Evolutionary conservation across 1,140 invertebrate genomes (phyloP), one percentile per base, ranked within the genome.

Genomic region (Papilio aristodemus): DNA sequence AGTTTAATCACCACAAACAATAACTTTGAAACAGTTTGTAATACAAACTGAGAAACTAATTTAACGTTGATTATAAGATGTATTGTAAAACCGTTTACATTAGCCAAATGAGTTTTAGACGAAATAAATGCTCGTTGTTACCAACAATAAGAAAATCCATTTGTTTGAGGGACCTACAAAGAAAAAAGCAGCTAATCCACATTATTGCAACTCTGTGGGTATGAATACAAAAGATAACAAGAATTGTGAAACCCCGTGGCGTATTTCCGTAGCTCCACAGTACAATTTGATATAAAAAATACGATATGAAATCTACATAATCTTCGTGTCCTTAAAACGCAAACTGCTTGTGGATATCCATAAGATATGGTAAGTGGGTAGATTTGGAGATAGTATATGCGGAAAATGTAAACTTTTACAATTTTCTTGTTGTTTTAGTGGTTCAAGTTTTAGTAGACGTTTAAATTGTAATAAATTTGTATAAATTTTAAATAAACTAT

Each of bases 241-340:
- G 17, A 46, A 46, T 5, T n/a, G n/a, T n/a, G n/a, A n/a, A 19
- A n/a, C 6, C 43, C 19, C 2, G 2, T 46, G 7, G 7, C n/a
- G n/a, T n/a, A n/a, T 46, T 46, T 46, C 17, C 43, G 1, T 46
- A 46, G 13, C 19, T 2, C 4, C 17, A n/a, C n/a, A n/a, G 4
- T 43, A 10, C 43, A 46, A 46, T 17, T 46, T 46, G 7, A 1
- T 46, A 46, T 46, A 46, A 46, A 43, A 46, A 46, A 1, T 8
- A 46, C 43, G 43, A 46, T 46, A 46, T 46, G 43, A 46, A 46
- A 46, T 46, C 43, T 46, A 46, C 43, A 46, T 46, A 46, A 46
- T 46, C 14, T 46, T 46, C 17, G 4, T 46, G 43, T 46, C 10
- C 43, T 46, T 46, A 19, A 46, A 46, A 46, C 19, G 43, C 43